Evolutionary conservation across 2,113 vertebrate genomes (phyloP).

Genomic region (Leuciscus idus): DNA sequence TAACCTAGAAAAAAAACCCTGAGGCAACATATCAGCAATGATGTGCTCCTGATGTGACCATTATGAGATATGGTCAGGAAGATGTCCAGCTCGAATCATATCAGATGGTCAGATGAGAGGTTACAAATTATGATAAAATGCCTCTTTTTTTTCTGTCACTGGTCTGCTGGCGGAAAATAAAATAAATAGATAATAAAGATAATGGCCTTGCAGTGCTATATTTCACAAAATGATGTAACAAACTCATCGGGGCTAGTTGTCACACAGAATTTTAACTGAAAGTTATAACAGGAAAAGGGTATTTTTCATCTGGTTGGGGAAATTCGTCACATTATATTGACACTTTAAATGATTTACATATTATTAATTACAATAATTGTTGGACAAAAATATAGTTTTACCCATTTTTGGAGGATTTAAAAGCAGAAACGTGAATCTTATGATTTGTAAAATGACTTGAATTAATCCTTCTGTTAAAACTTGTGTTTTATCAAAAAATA

Average conservation of each 20-base stretch:
- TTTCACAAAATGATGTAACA: background rate
- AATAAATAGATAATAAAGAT: background rate
- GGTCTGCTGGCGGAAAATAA: background rate
- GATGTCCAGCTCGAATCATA: slow-evolving; percentile 28
- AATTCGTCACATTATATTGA: background rate
- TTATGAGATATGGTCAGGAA: background rate
- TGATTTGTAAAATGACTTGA: background rate
- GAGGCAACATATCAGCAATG: slow-evolving; percentile 6
- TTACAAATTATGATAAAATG: background rate
- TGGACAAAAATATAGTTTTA: background rate
- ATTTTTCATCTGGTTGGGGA: background rate
- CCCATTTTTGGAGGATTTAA: background rate
- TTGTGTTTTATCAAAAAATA: too few species aligned
- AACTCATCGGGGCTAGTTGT: background rate
- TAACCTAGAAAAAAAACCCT: slow-evolving; percentile 1
- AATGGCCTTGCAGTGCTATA: background rate
- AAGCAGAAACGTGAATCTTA: background rate
- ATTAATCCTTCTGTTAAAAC: background rate
- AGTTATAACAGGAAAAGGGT: background rate
- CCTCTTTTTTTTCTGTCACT: background rate
- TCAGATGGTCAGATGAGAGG: background rate
- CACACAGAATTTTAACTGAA: background rate
- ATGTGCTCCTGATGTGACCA: slow-evolving; percentile 16
- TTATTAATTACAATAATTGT: background rate
- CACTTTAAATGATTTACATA: background rate